Percentiles rank a stretch among this genome's conserved stretches.
Conservation (phyloP, 2,797 vertebrate species). For the Macropus fuliginosus region DNA sequence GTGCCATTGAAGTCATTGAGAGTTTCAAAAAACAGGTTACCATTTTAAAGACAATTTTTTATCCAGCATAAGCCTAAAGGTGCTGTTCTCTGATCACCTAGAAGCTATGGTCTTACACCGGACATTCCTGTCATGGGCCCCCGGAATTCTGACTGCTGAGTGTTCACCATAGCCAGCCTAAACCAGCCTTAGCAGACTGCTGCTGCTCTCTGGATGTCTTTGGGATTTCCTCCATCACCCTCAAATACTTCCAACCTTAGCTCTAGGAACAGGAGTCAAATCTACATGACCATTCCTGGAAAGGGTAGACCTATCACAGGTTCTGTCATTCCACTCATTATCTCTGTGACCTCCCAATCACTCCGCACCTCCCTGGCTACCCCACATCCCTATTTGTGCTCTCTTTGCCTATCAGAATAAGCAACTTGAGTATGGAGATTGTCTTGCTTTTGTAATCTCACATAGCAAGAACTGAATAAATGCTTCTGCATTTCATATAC, state of each 20-base stretch:
- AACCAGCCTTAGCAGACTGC: background rate
- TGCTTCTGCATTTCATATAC: background rate
- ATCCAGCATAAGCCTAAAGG: background rate
- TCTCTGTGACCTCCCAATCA: background rate
- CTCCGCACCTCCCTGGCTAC: background rate
- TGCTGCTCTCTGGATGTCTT: background rate
- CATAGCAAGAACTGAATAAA: background rate
- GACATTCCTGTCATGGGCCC: background rate
- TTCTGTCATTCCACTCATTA: background rate
- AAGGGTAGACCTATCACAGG: background rate
- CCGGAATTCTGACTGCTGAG: background rate
- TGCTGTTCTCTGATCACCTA: background rate
- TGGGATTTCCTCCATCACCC: background rate
- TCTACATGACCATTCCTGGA: background rate
- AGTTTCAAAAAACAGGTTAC: background rate
- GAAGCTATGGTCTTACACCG: background rate
- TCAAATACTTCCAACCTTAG: background rate
- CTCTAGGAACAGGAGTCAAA: background rate
- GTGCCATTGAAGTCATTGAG: constrained; percentile 3
- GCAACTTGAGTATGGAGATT: background rate
- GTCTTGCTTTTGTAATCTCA: background rate
- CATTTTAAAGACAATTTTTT: background rate
- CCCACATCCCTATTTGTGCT: background rate
- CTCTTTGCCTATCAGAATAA: background rate
- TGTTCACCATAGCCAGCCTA: background rate